Conservation (phyloP, 2,113 vertebrate species). For the Entelurus aequoreus region DNA sequence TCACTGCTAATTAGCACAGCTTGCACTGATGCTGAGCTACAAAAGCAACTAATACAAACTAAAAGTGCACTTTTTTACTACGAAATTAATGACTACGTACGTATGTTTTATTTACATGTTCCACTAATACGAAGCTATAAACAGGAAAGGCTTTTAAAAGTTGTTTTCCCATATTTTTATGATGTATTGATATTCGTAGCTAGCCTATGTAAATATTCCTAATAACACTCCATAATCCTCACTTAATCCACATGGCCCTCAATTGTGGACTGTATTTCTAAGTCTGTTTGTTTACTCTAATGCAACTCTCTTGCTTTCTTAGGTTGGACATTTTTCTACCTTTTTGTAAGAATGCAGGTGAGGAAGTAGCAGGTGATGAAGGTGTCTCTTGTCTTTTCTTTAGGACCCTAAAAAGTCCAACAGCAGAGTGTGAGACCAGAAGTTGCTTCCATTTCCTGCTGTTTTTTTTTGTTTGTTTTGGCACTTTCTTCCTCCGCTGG, state of each 20-base stretch:
- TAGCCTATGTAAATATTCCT: no score
- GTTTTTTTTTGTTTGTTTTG: neutral
- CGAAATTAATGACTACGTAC: neutral
- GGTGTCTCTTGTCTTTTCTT: constrained; percentile 11
- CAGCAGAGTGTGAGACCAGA: neutral
- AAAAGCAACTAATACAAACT: neutral
- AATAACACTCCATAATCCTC: neutral
- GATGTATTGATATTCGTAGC: no score
- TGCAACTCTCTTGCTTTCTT: constrained; percentile 17
- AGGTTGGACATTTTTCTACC: constrained; percentile 9
- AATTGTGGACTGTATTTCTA: neutral
- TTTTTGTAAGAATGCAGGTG: constrained; percentile 11
- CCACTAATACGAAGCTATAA: neutral
- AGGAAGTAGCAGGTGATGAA: constrained; percentile 11
- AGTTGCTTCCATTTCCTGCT: constrained; percentile 11
- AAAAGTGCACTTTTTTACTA: neutral
- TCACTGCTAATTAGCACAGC: neutral
- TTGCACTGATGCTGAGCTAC: neutral
- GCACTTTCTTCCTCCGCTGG: neutral
- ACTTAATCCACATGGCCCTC: neutral
- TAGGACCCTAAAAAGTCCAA: constrained; percentile 6
- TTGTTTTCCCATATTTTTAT: no score
- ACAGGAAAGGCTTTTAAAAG: neutral
- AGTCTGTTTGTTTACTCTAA: neutral
- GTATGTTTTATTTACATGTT: neutral